Base-by-base conservation (phyloP, 2,888 invertebrate species). In the Cheilosia vulpina region DNA sequence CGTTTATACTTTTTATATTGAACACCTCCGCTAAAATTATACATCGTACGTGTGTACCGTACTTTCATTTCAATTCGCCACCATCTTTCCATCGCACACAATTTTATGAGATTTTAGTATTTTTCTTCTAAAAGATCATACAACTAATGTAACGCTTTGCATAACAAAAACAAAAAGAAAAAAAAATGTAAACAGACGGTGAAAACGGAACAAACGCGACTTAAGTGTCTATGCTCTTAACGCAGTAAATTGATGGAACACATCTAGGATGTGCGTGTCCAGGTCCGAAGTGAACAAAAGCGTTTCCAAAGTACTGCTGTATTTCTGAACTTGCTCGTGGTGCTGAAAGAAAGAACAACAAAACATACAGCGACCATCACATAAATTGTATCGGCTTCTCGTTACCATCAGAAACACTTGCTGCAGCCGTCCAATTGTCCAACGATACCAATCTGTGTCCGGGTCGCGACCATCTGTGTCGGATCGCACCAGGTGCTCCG, bases 241-340 rank as follows among this genome's bases (percentile, higher is more conserved):
- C 60, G 98, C 98, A 87, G 98, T 96, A 93, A 99, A 99, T 93
- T 99, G 99, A 90, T 98, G 98, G 94, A 99, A 99, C 77, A 99
- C 96, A 92, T 98, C 98, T 87, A 98, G 93, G 90, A 99, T 98
- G 92, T 98, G 98, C 3, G 97, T 96, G 91, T 99, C 99, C 91
- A 99, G 94, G 92, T 99, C 98, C 89, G 97, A 97, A 0, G 99
- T 98, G 93, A 99, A 99, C 53, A 99, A 94, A 57, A 99, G 94
- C 1, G 97, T 98, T 92, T 99, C 98, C 92, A 99, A 92, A 0
- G 98, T 98, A 88, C 96, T 96, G 92, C 98, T 97, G 94, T 98
- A 99, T 91, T 98, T 97, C 93, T 98, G 98, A 24, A 99, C 98
- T 94, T 99, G 98, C 90, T 98, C 98, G 91, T 98, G 97, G 92